Evolutionary conservation across 2,797 vertebrate genomes (phyloP), one percentile per base, ranked within the genome.

Genomic region (Cheirogaleus major): DNA sequence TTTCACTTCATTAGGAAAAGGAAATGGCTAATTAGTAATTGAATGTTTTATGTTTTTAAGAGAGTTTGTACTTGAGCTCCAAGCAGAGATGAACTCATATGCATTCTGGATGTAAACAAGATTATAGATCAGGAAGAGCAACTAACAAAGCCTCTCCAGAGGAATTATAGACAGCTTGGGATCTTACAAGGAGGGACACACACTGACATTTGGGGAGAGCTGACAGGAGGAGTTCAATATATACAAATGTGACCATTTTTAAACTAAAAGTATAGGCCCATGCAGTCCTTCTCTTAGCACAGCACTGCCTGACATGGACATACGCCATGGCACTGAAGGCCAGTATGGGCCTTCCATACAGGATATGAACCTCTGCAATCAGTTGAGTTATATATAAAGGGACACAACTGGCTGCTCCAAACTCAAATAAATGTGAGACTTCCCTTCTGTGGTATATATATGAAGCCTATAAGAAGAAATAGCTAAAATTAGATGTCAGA

Each of bases 11-110:
- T 99, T 99, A 98, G 97, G 95, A 98, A 98, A 97, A 99, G 98
- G 98, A 99, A 99, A 97, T 96, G 96, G 98, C 98, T 99, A 99
- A 99, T 99, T 99, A 99, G 98, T 97, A 98, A 98, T 97, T 98
- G 98, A 98, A 98, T 98, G 98, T 98, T 99, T 98, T 89, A 89
- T 98, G 97, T 98, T 98, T 99, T 98, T 98, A 98, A 98, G 98
- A 98, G 98, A 94, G 96, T 95, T 97, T 97, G 79, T 97, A 85
- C 97, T 98, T 97, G 92, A 96, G 89, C 95, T 98, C 95, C 97
- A 98, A 98, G 98, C 98, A 97, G 43, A 97, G 93, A 98, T 98
- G 97, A 98, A 98, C 97, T 98, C 98, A 98, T 98, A 97, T 43
- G 43, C 88, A 98, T 98, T 98, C 97, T 98, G 96, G 98, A 98